phyloP scores from a whole-genome alignment of 1,140 invertebrate species.

The Prorops nasuta region DNA sequence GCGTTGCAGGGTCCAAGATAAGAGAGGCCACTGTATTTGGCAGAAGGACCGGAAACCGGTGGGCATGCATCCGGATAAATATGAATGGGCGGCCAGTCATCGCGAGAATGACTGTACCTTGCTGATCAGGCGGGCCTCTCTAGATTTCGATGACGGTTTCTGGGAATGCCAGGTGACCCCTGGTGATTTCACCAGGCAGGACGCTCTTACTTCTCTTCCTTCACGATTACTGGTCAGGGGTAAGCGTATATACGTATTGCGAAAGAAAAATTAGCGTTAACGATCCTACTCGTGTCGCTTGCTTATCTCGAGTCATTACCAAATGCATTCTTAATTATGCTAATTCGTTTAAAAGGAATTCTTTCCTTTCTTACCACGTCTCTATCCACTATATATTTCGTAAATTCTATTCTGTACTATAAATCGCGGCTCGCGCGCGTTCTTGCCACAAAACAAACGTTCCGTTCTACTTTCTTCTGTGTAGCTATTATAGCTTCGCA shows the following conservation, averaged over 20 bases:
- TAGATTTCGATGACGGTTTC: constrained; percentile 84
- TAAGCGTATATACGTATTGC: constrained; percentile 51
- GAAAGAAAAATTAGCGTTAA: not conserved
- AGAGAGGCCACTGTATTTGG: constrained; percentile 85
- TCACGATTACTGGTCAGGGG: constrained; percentile 80
- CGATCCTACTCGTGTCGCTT: no score
- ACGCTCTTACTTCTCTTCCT: constrained; percentile 79
- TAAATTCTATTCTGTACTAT: no score
- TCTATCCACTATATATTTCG: no score
- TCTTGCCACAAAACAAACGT: no score
- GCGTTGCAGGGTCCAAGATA: constrained; percentile 80
- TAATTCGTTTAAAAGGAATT: no score
- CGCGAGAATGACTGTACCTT: constrained; percentile 76
- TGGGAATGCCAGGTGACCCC: constrained; percentile 94
- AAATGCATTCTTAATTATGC: no score
- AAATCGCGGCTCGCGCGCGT: no score
- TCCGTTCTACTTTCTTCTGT: no score
- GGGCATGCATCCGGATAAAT: constrained; percentile 82
- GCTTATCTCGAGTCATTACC: no score
- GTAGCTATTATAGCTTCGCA: no score
- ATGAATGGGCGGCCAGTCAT: constrained; percentile 80
- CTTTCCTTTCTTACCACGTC: no score
- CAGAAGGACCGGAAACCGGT: constrained; percentile 89
- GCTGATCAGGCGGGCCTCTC: constrained; percentile 74
- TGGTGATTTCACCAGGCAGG: constrained; percentile 60